These are phyloP conservation scores for Phalacrocorax pelagicus DNA, from an alignment of 2,113 vertebrate genomes.

Conservation along the genomic window DNA sequence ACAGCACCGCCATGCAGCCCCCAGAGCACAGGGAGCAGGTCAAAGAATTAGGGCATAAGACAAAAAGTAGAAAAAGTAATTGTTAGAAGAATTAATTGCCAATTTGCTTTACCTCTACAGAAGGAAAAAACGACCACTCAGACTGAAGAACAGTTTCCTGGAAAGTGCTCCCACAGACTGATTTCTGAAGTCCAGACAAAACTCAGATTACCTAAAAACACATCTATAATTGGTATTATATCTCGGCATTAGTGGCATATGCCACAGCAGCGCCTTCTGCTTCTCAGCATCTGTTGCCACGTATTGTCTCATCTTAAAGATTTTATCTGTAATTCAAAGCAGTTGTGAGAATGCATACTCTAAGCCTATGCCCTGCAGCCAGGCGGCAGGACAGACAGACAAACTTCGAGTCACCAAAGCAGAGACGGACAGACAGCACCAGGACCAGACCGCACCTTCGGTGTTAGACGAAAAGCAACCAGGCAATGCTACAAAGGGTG, in stretches of 20 bases:
- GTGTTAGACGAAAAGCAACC: neutral
- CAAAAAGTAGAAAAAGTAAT: neutral
- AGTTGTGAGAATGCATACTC: neutral
- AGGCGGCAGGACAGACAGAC: neutral
- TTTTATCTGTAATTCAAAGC: neutral
- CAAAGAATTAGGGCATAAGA: fast-evolving
- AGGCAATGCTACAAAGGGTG: fast-evolving
- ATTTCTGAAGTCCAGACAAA: neutral
- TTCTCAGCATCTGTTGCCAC: neutral
- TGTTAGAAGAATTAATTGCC: neutral
- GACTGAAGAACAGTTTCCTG: neutral
- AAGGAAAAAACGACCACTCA: neutral
- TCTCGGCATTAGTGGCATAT: neutral
- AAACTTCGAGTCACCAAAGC: neutral
- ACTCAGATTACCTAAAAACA: neutral
- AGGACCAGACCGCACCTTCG: neutral
- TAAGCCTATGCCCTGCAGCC: neutral
- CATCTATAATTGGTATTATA: neutral
- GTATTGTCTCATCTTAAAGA: fast-evolving
- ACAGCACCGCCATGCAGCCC: fast-evolving
- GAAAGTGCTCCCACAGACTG: neutral
- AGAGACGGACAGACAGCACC: neutral
- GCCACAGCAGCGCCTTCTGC: neutral
- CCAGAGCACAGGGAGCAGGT: fast-evolving
- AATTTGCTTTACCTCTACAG: neutral